Conservation (phyloP, 2,113 vertebrate genomes). For the Pholis gunnellus region DNA sequence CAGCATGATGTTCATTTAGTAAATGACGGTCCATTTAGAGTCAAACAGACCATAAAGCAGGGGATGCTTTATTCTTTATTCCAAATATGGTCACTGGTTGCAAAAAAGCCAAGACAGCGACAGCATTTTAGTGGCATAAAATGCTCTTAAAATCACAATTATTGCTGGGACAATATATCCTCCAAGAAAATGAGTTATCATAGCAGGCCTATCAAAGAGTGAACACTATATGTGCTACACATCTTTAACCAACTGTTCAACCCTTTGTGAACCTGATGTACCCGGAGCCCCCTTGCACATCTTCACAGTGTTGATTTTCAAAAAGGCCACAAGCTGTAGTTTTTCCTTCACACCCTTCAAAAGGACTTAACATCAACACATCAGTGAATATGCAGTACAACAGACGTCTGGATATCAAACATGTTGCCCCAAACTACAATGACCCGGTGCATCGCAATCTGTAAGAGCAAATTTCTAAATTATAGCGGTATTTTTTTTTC, state of each 20-base stretch:
- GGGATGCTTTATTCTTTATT: too few species aligned
- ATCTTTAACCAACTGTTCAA: not conserved
- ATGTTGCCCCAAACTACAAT: constrained; percentile 32
- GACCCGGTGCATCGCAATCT: constrained; percentile 1
- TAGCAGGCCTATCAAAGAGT: not conserved
- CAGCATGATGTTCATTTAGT: too few species aligned
- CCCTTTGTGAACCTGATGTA: not conserved
- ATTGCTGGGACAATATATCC: too few species aligned
- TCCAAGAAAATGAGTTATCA: too few species aligned
- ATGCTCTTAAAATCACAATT: too few species aligned
- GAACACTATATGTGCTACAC: not conserved
- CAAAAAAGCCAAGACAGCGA: too few species aligned
- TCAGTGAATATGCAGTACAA: constrained; percentile 2
- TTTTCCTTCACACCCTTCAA: constrained; percentile 43
- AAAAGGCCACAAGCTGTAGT: constrained; percentile 26
- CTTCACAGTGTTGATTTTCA: constrained; percentile 15
- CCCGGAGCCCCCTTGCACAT: not conserved
- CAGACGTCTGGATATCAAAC: constrained; percentile 17
- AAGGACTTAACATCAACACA: constrained; percentile 28
- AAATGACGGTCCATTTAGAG: too few species aligned
- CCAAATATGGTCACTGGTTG: too few species aligned
- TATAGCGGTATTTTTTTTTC: not conserved
- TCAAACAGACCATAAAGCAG: too few species aligned
- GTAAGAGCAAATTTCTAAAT: not conserved
- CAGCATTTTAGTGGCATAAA: too few species aligned